Base-by-base conservation (phyloP, 2,888 invertebrate genomes). In the Thyatira batis region DNA sequence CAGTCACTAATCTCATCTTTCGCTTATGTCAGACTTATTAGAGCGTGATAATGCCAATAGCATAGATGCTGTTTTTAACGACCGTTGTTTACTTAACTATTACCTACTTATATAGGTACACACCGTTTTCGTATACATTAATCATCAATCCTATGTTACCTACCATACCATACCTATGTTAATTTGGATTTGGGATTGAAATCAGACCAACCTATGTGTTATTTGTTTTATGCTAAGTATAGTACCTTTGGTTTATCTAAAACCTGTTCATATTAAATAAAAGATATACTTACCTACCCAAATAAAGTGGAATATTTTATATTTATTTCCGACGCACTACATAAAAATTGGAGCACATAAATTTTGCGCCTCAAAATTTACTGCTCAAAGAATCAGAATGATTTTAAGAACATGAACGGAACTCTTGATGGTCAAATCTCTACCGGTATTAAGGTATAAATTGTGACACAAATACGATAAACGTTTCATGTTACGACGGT, bases 401-500 rank as follows among this genome's bases (percentile, higher is more conserved):
- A 17, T 17, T 39, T 39, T 4, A 4, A 8, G 39, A 17, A 17
- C 39, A 39, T 17, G 13, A 39, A 11, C 17, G 17, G 39, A 13
- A 39, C 8, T 39, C 3, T 39, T 17, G 8, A 39, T 5, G 39
- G 39, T 39, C 39, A 17, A 17, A 39, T 6, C 23, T 17, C 17
- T 13, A 20, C 28, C 49, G 49, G 30, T 46, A 45, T 17, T 46
- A 43, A 50, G 25, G 45, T 39, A 54, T 39, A 44, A 21, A 13
- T 49, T 49, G 51, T 51, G 45, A 30, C 49, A 54, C 48, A 44
- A 49, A 52, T 46, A 46, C 30, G 30, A 13, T 49, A 51, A 54
- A 44, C 46, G 27, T 8, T 33, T 43, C 20, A 43, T 28, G 30
- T 25, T 33, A 20, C 28, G 64, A 62, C 51, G 61, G 59, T 58